Base-by-base conservation (phyloP, 30 jellyfish, hydroid and myxozoan genomes). In the Turritopsis dohrnii region DNA sequence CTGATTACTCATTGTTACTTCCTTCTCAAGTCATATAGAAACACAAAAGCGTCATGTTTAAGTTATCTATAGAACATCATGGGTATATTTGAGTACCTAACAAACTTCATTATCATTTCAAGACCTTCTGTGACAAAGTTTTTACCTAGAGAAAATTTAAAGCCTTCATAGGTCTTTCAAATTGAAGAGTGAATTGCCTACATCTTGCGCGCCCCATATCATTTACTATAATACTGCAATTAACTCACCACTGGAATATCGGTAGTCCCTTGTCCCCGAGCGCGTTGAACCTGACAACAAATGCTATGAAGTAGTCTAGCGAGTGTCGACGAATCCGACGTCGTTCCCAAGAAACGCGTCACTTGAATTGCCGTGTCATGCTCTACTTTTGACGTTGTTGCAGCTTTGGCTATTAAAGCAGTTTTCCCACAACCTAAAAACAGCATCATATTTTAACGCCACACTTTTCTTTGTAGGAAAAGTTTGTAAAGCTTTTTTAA, bases 321-420 rank as follows among this genome's bases (percentile, higher is more conserved):
- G 26, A 91, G 71, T 21, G 89, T 86, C 1, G 97, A 86, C 25
- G 97, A 91, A 41, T 87, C 97, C 7, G 96, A 83, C 1, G 97
- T 91, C 17, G 97, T 91, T 23, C 97, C 97, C 1, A 86, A 81
- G 66, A 91, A 91, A 54, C 97, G 80, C 79, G 88, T 65, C 17
- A 91, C 75, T 71, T 85, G 52, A 18, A 88, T 88, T 23, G 22
- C 54, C 53, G 80, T 84, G 7, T 83, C 90, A 81, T 83, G 72
- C 18, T 54, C 20, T 30, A 77, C 87, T 81, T 83, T 87, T 23
- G 90, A 65, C 54, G 29, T 23, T 75, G 84, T 80, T 19, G 89
- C 96, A 5, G 97, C 97, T 19, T 79, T 91, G 20, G 97, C 96
- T 94, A 91, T 86, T 0, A 91, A 65, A 18, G 97, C 87, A 18